Base-by-base conservation (phyloP, 30 jellyfish, hydroid and myxozoan genomes). In the Nemopilema nomurai region DNA sequence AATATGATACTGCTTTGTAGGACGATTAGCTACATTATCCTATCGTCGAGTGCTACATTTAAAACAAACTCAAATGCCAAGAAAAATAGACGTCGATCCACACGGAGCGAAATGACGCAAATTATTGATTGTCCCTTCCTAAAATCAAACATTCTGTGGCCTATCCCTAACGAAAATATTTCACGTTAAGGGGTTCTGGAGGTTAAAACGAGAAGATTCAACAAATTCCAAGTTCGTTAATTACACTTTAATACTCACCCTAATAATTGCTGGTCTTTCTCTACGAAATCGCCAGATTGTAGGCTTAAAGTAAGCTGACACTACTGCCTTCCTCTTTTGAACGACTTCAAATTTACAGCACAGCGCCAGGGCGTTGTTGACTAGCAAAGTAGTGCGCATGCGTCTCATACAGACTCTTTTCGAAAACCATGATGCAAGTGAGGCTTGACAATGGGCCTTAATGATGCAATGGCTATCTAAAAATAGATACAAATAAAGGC, bases 341-440 rank as follows among this genome's bases (percentile, higher is more conserved):
- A 31, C 62, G 22, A 64, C 77, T 78, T 62, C 49, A 26, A 71
- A 71, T 16, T 71, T 69, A 25, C 57, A 28, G 66, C 57, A 65
- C 81, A 71, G 81, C 72, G 79, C 69, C 92, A 83, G 92, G 92
- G 92, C 92, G 92, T 83, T 83, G 92, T 83, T 83, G 92, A 49
- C 80, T 64, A 67, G n/a, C 26, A 62, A 70, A 20, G 52, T 31
- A 64, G 64, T 51, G 62, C 92, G 92, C 92, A 83, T 83, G 92
- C 82, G 92, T 26, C 13, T 41, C 22, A 24, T 27, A 8, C 13
- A 13, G 57, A 41, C 57, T 41, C 57, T 41, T 41, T 41, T 41
- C 13, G 57, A 41, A 3, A 41, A 41, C 6, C 6, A 41, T 41
- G 57, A 6, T 41, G 57, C 6, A 41, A 41, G 57, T 3, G 57